Percentiles rank a stretch among this genome's conserved stretches.
phyloP scores from a whole-genome alignment of 1,140 invertebrate genomes.

The Dendroctonus valens region DNA sequence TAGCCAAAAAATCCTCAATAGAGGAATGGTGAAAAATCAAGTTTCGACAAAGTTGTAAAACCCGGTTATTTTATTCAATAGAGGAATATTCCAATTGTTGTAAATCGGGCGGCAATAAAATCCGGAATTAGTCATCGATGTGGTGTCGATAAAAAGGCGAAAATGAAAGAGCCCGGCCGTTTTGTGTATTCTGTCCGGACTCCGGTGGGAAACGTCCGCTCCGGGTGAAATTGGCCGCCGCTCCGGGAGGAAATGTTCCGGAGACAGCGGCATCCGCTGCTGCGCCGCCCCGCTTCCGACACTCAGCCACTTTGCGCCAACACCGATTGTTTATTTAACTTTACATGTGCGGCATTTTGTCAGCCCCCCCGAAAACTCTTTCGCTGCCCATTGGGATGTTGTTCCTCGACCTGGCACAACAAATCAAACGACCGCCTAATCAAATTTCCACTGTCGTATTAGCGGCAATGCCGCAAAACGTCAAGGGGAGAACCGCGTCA shows the following conservation, averaged over 20 bases:
- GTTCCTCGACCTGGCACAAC: not conserved
- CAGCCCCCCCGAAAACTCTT: no score
- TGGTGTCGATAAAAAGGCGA: not conserved
- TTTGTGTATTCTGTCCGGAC: constrained; percentile 21
- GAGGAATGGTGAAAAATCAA: no score
- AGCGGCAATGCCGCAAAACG: constrained; percentile 50
- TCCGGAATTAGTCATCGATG: not conserved
- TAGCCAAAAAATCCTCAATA: no score
- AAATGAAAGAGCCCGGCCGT: not conserved
- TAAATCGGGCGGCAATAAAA: not conserved
- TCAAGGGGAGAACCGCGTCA: constrained; percentile 44
- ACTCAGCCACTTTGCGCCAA: constrained; percentile 45
- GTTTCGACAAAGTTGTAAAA: no score
- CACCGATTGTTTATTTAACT: constrained; percentile 42
- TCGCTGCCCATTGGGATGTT: no score
- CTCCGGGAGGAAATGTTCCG: constrained; percentile 52
- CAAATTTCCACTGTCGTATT: constrained; percentile 39
- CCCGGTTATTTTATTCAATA: no score
- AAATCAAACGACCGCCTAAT: constrained; percentile 16
- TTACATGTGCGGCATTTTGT: no score
- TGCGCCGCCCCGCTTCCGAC: constrained; percentile 49
- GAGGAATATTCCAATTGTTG: no score
- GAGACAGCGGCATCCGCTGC: constrained; percentile 52
- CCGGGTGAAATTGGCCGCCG: constrained; percentile 50
- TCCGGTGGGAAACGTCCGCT: constrained; percentile 48